Base-by-base conservation (phyloP, 2,113 vertebrate genomes). In the Argyrosomus japonicus region DNA sequence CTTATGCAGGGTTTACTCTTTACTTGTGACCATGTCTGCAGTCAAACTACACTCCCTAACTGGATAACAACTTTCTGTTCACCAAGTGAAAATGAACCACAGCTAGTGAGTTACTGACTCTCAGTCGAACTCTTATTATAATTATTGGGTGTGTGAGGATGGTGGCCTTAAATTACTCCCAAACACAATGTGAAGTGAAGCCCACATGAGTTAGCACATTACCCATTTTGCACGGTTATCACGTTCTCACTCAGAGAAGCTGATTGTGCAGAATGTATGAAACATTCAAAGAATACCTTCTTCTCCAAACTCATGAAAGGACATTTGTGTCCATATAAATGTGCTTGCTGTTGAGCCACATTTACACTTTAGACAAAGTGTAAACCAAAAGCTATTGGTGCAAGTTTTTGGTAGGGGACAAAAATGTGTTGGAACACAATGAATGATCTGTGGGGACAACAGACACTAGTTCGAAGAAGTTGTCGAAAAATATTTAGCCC, bases 291-390 rank as follows among this genome's bases (percentile, higher is more conserved):
- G 29, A 75, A 79, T 45, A 78, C 53, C 83, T 86, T 60, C 19
- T 84, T 69, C 70, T 77, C 71, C 40, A 50, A 64, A 86, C 67
- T 65, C 58, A 71, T 91, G 85, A 91, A 87, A 86, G 75, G 40
- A 51, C 68, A 68, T 81, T 76, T 92, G 81, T 91, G 57, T 79
- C 64, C 64, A 60, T 32, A 85, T 77, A 85, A 90, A 84, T 77
- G 67, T 45, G 25, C 64, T 78, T 17, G 62, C 75, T 89, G 79
- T 83, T 78, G 23, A 60, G 45, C 23, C 50, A 48, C 56, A 68
- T 81, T 84, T 74, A 77, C 87, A 72, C 75, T 83, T 77, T 11
- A 77, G 54, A 69, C 50, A 65, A 87, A 81, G 79, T 77, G 58
- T 74, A 72, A 56, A 54, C 54, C 76, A 76, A 85, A 88, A 71